These are phyloP conservation scores for Psittacula echo DNA, from an alignment of 2,797 vertebrate species.

Conservation along the genomic window DNA sequence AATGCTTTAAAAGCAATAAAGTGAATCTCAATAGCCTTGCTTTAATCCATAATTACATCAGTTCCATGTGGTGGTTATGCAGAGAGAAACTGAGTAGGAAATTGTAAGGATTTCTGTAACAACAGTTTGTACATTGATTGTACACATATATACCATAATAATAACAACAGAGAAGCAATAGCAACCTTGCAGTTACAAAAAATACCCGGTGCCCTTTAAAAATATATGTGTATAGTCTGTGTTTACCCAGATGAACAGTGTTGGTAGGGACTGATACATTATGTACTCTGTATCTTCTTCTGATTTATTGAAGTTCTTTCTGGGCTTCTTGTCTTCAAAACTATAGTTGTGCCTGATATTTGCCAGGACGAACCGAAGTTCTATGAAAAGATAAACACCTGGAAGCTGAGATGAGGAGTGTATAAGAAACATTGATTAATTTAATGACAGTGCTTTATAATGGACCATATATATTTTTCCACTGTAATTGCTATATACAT, in stretches of 20 bases:
- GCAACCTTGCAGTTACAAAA: background rate
- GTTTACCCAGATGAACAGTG: background rate
- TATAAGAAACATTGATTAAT: constrained; percentile 6
- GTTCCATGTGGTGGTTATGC: background rate
- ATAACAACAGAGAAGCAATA: background rate
- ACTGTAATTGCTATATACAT: constrained; percentile 41
- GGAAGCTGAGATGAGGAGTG: background rate
- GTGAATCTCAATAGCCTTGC: background rate
- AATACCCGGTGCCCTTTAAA: background rate
- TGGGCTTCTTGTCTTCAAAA: background rate
- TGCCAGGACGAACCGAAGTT: background rate
- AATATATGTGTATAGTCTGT: background rate
- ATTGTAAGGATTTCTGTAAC: background rate
- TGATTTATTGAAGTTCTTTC: background rate
- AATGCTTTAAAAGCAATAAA: constrained; percentile 27
- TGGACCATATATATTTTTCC: background rate
- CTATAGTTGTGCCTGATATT: background rate
- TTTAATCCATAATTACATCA: background rate
- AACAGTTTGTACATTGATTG: background rate
- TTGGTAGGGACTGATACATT: background rate
- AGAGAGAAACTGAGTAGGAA: background rate
- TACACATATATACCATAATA: background rate
- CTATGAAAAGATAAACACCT: background rate
- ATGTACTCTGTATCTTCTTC: background rate
- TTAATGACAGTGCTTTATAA: constrained; percentile 17